Percentiles rank a stretch among this genome's conserved stretches.
phyloP scores from a whole-genome alignment of 2,888 invertebrate genomes.

The Aphodius granarius region DNA sequence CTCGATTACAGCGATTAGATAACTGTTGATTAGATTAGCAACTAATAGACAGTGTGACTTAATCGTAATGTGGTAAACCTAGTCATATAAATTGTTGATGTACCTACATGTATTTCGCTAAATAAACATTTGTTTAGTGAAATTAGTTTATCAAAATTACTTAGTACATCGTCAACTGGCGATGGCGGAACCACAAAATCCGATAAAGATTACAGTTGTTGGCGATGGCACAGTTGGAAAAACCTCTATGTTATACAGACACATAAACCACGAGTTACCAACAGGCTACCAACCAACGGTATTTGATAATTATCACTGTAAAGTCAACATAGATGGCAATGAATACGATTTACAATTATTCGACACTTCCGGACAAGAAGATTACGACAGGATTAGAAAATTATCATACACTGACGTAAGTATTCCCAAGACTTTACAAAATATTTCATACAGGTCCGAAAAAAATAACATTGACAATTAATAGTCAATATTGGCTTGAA shows the following conservation, averaged over 20 bases:
- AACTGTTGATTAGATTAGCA: neutral
- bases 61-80: neutral
- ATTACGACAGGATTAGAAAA: slow-evolving; percentile 79
- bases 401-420: slow-evolving; percentile 79
- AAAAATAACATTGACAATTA: no score
- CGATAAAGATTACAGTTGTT: slow-evolving; percentile 22
- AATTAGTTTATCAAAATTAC: neutral
- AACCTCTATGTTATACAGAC: slow-evolving; percentile 22
- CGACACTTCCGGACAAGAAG: slow-evolving; percentile 87
- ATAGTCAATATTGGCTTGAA: no score
- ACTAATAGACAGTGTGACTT: neutral
- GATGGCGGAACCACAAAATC: neutral
- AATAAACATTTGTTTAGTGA: neutral
- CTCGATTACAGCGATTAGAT: neutral
- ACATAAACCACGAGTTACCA: slow-evolving; percentile 14
- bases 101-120: neutral
- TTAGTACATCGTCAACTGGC: neutral
- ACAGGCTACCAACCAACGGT: slow-evolving; percentile 25
- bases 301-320: slow-evolving; percentile 21
- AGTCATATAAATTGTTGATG: neutral
- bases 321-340: slow-evolving; percentile 69
- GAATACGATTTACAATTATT: slow-evolving; percentile 76
- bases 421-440: slow-evolving; percentile 20
- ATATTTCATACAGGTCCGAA: no score
- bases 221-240: slow-evolving; percentile 28